Conservation (phyloP, 2,113 vertebrate genomes). For the Cryptotis parvus region DNA sequence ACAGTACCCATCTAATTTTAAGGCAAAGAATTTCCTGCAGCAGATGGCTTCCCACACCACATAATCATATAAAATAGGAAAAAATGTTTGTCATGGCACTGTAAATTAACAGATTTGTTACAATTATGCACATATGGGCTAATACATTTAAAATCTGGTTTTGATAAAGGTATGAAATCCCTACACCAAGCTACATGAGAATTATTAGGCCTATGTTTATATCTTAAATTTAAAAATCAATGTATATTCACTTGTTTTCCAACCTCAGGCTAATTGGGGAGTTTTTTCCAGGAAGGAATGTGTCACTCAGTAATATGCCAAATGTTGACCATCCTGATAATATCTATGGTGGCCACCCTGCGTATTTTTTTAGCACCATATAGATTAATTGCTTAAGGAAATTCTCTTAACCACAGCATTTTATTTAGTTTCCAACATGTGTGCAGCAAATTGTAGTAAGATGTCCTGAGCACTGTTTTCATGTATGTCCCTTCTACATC, state of each 20-base stretch:
- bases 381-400: neutral
- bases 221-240: neutral
- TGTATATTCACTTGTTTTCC: neutral
- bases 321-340: neutral
- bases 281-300: neutral
- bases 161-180: slow-evolving; percentile 25
- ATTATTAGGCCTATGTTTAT: neutral
- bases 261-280: neutral
- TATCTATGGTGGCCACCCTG: neutral
- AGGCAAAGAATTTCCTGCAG: slow-evolving; percentile 83
- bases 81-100: slow-evolving; percentile 67
- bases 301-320: neutral
- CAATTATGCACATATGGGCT: slow-evolving; percentile 68
- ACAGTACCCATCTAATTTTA: slow-evolving; percentile 84
- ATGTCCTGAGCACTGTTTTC: neutral
- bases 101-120: slow-evolving; percentile 82
- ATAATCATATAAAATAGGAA: slow-evolving; percentile 77
- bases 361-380: neutral
- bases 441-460: neutral
- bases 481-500: no score
- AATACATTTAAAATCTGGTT: slow-evolving; percentile 76
- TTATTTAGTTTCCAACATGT: neutral
- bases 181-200: neutral
- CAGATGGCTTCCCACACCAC: slow-evolving; percentile 85
- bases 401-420: neutral